Evolutionary conservation across 2,888 invertebrate genomes (phyloP), one percentile per base, ranked within the genome.

Genomic region (Ophion ventricosus): DNA sequence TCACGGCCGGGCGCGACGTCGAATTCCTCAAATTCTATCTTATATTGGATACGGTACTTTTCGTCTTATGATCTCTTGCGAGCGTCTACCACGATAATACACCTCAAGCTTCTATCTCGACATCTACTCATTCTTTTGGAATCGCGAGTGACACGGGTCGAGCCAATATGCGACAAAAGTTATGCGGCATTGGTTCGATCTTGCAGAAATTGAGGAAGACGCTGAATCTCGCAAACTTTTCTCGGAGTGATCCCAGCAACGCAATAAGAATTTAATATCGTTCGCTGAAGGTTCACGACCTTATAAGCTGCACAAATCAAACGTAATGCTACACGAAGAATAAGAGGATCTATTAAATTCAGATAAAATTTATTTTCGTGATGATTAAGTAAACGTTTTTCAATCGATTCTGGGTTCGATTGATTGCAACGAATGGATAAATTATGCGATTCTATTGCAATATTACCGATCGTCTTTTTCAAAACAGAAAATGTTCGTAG

Each of bases 221-320:
- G 88, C 89, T 88, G 89, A 90, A 86, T 90, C 90, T 90, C 88
- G 87, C 86, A 35, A 89, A 90, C 90, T 89, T 87, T 83, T 43
- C 70, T 70, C 23, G 35, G n/a, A 29, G 40, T 20, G 40, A 43
- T 75, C 11, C 23, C 20, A 26, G 49, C 80, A 73, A 63, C 66
- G 56, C 54, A 49, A 56, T 64, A 35, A 63, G 57, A 69, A 77
- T 77, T 77, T 69, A 77, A 77, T 69, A 69, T 69, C 61, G 26
- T 23, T 59, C 77, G 20, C 25, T n/a, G n/a, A 29, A 57, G 20
- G 0, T 49, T 29, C 43, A n/a, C 43, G n/a, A 40, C 26, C 29
- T 20, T n/a, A 10, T 40, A 26, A 5, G 23, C 23, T 40, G 59
- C 40, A 17, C 40, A 17, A 49, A 25, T 61, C 23, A 23, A 61